These are phyloP conservation scores for Metopia argyrocephala DNA, from an alignment of 2,888 invertebrate genomes.

Conservation along the genomic window DNA sequence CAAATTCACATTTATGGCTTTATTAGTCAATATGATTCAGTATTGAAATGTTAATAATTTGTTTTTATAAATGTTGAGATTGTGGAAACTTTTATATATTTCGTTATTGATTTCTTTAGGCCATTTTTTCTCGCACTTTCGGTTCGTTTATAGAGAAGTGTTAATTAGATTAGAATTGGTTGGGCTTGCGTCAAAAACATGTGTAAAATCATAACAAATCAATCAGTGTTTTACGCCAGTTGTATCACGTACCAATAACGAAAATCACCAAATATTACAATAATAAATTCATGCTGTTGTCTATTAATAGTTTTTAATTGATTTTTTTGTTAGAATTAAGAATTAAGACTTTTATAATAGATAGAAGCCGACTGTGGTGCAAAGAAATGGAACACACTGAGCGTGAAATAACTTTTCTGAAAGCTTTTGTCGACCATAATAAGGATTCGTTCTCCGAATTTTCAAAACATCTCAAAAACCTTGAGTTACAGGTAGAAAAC, in stretches of 20 bases:
- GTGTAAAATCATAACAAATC: neutral
- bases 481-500: too few species aligned
- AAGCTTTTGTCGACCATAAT: too few species aligned
- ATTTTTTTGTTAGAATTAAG: neutral
- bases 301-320: neutral
- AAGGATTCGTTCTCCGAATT: too few species aligned
- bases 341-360: too few species aligned
- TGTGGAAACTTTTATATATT: neutral
- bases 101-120: neutral
- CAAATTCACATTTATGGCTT: constrained; percentile 1
- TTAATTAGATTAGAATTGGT: neutral
- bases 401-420: too few species aligned
- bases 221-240: neutral
- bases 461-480: too few species aligned
- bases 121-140: neutral
- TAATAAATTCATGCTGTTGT: neutral
- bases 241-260: neutral
- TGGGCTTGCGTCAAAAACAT: neutral
- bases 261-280: neutral
- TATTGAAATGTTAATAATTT: neutral
- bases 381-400: too few species aligned
- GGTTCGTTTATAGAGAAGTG: neutral
- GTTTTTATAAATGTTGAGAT: neutral
- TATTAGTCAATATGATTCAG: neutral
- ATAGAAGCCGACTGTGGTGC: too few species aligned